Evolutionary conservation across 2,113 vertebrate species (phyloP).

Genomic region (Fregetta grallaria): DNA sequence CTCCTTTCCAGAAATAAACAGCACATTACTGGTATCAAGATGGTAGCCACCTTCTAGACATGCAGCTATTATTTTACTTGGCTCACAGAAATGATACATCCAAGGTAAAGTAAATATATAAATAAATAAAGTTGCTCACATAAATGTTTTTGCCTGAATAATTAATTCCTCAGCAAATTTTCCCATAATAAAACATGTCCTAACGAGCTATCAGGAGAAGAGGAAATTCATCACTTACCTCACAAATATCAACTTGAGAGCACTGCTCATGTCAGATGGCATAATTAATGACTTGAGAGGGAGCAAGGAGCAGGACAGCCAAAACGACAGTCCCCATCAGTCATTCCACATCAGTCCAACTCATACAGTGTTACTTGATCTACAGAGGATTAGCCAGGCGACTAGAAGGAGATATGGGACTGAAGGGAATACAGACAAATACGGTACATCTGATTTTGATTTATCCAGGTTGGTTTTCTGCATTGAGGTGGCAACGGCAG

Average conservation of each 20-base stretch:
- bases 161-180: conserved; percentile 65
- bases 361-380: background rate
- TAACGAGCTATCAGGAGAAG: conserved; percentile 68
- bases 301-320: background rate
- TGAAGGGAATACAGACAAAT: conserved; percentile 9
- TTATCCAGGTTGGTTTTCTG: background rate
- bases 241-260: conserved; percentile 49
- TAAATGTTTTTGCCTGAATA: conserved; percentile 43
- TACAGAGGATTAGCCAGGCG: background rate
- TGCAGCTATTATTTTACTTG: background rate
- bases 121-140: background rate
- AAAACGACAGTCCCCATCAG: conserved; percentile 17
- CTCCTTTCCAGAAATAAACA: background rate
- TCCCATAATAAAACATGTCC: conserved; percentile 41
- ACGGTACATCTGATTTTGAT: background rate
- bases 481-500: background rate
- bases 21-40: background rate
- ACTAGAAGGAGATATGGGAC: conserved; percentile 21
- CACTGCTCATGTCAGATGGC: conserved; percentile 8
- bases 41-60: background rate
- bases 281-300: conserved; percentile 25
- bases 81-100: background rate
- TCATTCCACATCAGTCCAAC: conserved; percentile 23
- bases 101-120: background rate
- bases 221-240: conserved; percentile 46